A percentile compares a stretch with the other conserved stretches of the same genome.
Evolutionary conservation across 2,888 invertebrate species (phyloP).

Genomic region (Coelinius sp.): DNA sequence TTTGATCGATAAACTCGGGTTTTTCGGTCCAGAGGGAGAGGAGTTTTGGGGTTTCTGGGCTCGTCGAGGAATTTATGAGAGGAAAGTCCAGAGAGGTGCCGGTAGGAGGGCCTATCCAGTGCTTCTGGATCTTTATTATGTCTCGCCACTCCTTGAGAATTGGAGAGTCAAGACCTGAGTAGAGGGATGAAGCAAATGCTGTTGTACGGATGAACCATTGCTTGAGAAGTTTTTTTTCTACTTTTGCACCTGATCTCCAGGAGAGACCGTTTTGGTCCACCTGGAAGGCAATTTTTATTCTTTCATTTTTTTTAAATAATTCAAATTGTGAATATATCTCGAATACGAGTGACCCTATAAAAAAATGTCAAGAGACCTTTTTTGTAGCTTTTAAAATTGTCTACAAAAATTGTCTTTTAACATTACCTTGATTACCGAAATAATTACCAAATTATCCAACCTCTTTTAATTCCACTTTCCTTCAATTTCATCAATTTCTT

Average conservation of each 20-base stretch:
- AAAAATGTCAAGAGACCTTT: too few relatives aligned
- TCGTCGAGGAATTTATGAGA: constrained; percentile 63
- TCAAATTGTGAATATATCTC: too few relatives aligned
- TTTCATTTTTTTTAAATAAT: too few relatives aligned
- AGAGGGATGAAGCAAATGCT: constrained; percentile 78
- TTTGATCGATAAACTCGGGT: constrained; percentile 81
- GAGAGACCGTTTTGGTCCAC: constrained; percentile 92
- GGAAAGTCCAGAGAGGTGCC: constrained; percentile 82
- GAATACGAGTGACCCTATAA: too few relatives aligned
- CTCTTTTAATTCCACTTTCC: too few relatives aligned
- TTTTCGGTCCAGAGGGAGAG: constrained; percentile 81
- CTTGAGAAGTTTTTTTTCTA: constrained; percentile 87
- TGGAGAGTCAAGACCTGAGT: constrained; percentile 81
- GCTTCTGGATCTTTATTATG: constrained; percentile 85
- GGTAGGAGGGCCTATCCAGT: constrained; percentile 92
- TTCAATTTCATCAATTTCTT: too few relatives aligned
- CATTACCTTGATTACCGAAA: too few relatives aligned
- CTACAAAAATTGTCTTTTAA: too few relatives aligned
- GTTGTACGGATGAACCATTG: constrained; percentile 98
- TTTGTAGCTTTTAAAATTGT: too few relatives aligned
- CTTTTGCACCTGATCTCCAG: constrained; percentile 97
- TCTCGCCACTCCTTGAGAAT: constrained; percentile 86
- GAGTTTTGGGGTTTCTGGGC: constrained; percentile 57
- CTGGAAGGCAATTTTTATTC: background rate
- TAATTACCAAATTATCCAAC: too few relatives aligned